These are phyloP conservation scores for Menura novaehollandiae DNA, from an alignment of 2,113 vertebrate species.

Conservation along the genomic window DNA sequence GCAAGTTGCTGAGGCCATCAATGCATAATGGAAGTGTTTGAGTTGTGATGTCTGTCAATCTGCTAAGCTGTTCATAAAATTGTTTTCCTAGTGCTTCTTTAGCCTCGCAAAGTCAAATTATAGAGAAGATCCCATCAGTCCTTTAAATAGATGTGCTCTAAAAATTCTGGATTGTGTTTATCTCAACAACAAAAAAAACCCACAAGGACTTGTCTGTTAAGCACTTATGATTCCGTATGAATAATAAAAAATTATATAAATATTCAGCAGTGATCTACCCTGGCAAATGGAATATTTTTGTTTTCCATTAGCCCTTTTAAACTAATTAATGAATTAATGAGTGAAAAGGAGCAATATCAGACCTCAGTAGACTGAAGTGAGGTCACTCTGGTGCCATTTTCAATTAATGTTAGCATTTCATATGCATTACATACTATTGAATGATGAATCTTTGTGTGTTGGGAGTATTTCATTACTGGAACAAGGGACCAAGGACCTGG, in stretches of 20 bases:
- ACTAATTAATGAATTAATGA: constrained; percentile 68
- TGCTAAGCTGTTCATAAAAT: not conserved
- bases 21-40: not conserved
- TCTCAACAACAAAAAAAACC: not conserved
- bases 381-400: constrained; percentile 38
- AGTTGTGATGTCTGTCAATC: not conserved
- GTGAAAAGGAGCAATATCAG: constrained; percentile 48
- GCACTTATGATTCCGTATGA: not conserved
- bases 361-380: constrained; percentile 48
- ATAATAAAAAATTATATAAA: constrained; percentile 61
- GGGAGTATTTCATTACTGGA: not conserved
- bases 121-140: not conserved
- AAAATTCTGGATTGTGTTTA: not conserved
- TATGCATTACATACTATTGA: constrained; percentile 33
- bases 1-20: not conserved
- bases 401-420: constrained; percentile 51
- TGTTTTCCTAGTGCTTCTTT: not conserved
- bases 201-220: constrained; percentile 14
- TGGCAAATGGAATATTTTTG: constrained; percentile 66
- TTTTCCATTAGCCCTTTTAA: constrained; percentile 63
- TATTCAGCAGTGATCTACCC: constrained; percentile 13
- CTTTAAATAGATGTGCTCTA: not conserved
- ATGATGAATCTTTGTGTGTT: constrained; percentile 22
- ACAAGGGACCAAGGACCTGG: not conserved
- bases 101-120: not conserved